Percentiles rank a stretch among this genome's conserved stretches.
Conservation (phyloP, 2,888 invertebrate genomes). For the Noctua janthe region DNA sequence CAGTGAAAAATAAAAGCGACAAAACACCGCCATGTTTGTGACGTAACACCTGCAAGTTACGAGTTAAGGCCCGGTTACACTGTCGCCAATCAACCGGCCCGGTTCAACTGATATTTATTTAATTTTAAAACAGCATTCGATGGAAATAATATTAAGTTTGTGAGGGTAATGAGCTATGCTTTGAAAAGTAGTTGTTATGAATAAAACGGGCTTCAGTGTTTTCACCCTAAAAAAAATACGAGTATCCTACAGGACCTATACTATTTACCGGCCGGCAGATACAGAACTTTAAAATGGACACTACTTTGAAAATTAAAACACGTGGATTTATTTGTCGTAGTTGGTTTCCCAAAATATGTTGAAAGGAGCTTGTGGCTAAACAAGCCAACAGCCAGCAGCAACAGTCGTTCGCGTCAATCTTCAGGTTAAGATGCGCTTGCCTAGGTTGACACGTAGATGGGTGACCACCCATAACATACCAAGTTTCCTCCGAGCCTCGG, state of each 20-base stretch:
- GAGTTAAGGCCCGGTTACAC: conserved; percentile 33
- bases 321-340: not conserved
- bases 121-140: not conserved
- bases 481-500: no score
- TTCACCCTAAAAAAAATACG: not conserved
- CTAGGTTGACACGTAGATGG: no score
- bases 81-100: not conserved
- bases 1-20: conserved; percentile 44
- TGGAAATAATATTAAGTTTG: not conserved
- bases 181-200: not conserved
- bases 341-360: not conserved
- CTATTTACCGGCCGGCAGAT: not conserved
- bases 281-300: not conserved
- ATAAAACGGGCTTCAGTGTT: not conserved
- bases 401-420: no score
- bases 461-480: no score
- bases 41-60: conserved; percentile 54
- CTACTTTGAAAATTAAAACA: not conserved
- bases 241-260: not conserved
- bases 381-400: no score
- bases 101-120: not conserved
- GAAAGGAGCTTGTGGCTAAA: no score
- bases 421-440: no score
- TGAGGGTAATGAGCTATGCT: not conserved
- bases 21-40: conserved; percentile 46